Percentiles rank a stretch among this genome's conserved stretches.
Evolutionary conservation across 2,888 invertebrate genomes (phyloP).

Genomic region (Drosophila tripunctata): DNA sequence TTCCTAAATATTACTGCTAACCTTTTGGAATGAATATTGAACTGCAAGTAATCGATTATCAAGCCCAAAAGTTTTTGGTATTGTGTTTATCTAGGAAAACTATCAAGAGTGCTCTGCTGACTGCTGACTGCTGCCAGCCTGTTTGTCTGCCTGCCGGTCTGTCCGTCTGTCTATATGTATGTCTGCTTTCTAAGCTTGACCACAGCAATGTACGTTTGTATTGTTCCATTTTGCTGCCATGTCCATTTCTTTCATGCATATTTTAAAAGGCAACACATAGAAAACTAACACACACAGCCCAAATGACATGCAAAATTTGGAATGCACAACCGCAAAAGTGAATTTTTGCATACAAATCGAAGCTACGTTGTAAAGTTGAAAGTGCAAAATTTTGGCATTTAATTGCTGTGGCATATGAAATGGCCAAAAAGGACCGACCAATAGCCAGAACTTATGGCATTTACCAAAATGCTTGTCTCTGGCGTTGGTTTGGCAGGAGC

Average conservation of each 20-base stretch:
- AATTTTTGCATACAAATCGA: conserved; percentile 55
- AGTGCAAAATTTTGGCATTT: conserved; percentile 59
- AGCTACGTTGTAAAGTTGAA: conserved; percentile 39
- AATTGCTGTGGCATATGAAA: conserved; percentile 52
- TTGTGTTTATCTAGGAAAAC: conserved; percentile 13
- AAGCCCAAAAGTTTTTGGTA: conserved; percentile 7
- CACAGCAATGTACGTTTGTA: conserved; percentile 30
- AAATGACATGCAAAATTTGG: conserved; percentile 59
- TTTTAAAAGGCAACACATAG: conserved; percentile 34
- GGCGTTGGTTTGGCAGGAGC: conserved; percentile 16
- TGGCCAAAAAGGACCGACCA: conserved; percentile 2
- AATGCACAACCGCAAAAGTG: conserved; percentile 43
- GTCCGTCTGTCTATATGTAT: too few species aligned
- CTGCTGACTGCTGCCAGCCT: too few species aligned
- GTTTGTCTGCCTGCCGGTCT: too few species aligned
- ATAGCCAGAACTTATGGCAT: background rate
- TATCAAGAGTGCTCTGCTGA: background rate
- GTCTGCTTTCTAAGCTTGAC: conserved; percentile 4
- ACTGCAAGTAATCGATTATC: conserved; percentile 11
- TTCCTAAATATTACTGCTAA: background rate
- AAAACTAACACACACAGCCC: background rate
- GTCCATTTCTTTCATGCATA: conserved; percentile 51
- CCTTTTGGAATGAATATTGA: background rate
- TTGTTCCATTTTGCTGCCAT: conserved; percentile 23
- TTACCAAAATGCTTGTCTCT: conserved; percentile 25